Base-by-base conservation (phyloP, 64 coral and sea anemone genomes). In the Trachythela sp. region DNA sequence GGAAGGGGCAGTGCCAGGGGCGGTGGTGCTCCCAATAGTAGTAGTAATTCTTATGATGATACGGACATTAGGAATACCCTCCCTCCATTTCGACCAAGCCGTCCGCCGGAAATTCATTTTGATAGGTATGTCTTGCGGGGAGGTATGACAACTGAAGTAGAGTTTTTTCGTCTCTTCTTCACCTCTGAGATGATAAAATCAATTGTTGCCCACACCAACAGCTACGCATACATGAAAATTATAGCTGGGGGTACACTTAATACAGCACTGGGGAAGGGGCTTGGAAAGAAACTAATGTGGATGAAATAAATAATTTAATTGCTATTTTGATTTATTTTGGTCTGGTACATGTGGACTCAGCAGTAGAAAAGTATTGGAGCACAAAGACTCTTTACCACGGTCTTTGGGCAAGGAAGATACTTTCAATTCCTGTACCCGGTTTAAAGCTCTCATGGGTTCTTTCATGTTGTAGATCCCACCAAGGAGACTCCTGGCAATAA, bases 371-470 rank as follows among this genome's bases (percentile, higher is more conserved):
- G 27, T 94, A 94, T 85, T 94, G 92, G 92, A 91, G 86, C 85
- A 94, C 89, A 8, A 60, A 80, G 80, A 84, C 92, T 35, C 9
- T 94, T 40, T 91, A 88, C 77, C 71, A 94, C 58, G 89, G 92
- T 15, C 92, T 94, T 0, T 94, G 92, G 92, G 89, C 85, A 30
- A 22, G 92, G 39, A 27, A 18, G 59, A 90, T 94, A 24, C 41
- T 94, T 70, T 54, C n/a, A n/a, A n/a, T n/a, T n/a, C 88, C 24
- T 56, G 89, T n/a, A 33, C 42, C 24, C 42, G 76, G 18, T 94
- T 84, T 39, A 83, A 11, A 24, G 88, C 92, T 31, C 86, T 94
- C 5, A 90, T 88, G 85, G 70, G 42, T 49, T 94, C 22, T 49
- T 91, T 49, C 92, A 94, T 70, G 52, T 94, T 27, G 92, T 91